Base-by-base conservation (phyloP, 2,113 vertebrate species). In the Ploceus nigricollis region DNA sequence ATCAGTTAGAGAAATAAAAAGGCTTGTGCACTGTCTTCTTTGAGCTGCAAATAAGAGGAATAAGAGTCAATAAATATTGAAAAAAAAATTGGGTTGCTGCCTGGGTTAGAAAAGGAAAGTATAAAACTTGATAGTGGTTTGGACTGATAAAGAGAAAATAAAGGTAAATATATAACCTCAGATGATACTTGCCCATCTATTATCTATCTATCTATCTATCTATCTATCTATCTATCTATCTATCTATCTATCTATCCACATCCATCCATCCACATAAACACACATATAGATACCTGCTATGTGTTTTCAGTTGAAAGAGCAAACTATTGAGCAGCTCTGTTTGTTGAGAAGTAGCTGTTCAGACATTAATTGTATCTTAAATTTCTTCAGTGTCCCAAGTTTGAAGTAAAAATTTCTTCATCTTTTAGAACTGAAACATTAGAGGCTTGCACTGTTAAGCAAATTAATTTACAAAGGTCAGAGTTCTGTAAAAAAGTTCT, bases 261-360 rank as follows among this genome's bases (percentile, higher is more conserved):
- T 15, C 6, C 39, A 60, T 23, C 7, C n/a, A 60, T 27, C 8
- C 15, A 21, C 6, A 47, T 33, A 14, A 5, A 58, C 0, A 0
- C 3, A 44, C 0, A 25, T 3, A 51, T 6, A 56, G 44, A 35
- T n/a, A 69, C 5, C 15, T 40, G 25, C 6, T 69, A 7, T n/a
- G 33, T 39, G 10, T 64, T 35, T 70, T 95, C 44, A 30, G 7
- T 24, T 64, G 18, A 65, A 82, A 76, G 22, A 64, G 14, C 15
- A 51, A 45, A 20, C 11, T 24, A 51, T 56, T 85, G 16, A 72
- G 53, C 69, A 47, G 17, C 44, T 90, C 40, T 66, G 22, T 31
- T 53, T 57, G 20, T 68, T 83, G 53, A 45, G 48, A 71, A 85
- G 33, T 9, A 61, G 31, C 10, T 73, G 28, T 63, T 85, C n/a